Evolutionary conservation across 2,888 invertebrate species (phyloP), one percentile per base, ranked within the genome.

Genomic region (Mesorhabditis sp.): DNA sequence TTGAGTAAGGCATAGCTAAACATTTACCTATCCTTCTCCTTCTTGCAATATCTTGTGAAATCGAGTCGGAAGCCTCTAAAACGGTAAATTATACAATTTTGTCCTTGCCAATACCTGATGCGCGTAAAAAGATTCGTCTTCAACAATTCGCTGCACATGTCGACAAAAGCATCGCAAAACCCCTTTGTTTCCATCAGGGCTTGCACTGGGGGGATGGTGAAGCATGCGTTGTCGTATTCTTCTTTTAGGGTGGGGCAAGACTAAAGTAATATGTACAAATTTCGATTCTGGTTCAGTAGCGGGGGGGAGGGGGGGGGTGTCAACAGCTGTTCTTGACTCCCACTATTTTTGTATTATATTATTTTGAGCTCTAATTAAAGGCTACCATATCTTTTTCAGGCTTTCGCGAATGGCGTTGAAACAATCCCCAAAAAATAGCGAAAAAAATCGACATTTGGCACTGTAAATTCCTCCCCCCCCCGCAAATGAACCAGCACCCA

Each of bases 191-290:
- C 77, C 7, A 72, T 70, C 28, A 78, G 73, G 4, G 75, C 77
- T 0, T 73, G 73, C 13, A 76, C 45, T 0, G 77, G 76, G 1
- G 77, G 77, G 4, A 72, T 71, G 43, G 71, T 66, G 71, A 78
- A 78, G 43, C 77, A 78, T 1, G 76, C 76, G 43, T 74, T 72
- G 42, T 76, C 77, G 65, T 78, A 78, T 63, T 78, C 77, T 43
- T 70, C 67, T 13, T 74, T 73, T 1, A 76, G 67, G 41, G 70
- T 73, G n/a, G 63, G 63, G 50, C 75, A 75, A 0, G 73, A 69
- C 74, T 74, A 58, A 5, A 69, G 58, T 50, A 28, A 28, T 28
- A 28, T 28, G 28, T 1, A 28, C 28, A 28, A 28, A 28, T 50
- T 50, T 50, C n/a, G 58, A 50, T 50, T 1, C n/a, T 13, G n/a